Base-by-base conservation (phyloP, 2,888 invertebrate genomes). In the Troides oblongomaculatus region DNA sequence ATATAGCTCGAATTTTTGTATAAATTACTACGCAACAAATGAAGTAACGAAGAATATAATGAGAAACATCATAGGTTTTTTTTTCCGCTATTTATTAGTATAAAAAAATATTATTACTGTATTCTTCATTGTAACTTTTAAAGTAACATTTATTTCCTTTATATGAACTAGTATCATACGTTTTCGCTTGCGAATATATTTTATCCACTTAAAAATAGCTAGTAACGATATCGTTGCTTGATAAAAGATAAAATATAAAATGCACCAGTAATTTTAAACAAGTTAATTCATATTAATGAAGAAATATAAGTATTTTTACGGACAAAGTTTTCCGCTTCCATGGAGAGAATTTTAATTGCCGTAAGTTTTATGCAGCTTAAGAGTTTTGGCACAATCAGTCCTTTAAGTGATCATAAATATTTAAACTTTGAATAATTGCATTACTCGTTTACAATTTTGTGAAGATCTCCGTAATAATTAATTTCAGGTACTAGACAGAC, bases 291-390 rank as follows among this genome's bases (percentile, higher is more conserved):
- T 61, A 56, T 43, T 50, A 66, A 66, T 21, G 59, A 46, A n/a
- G 62, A 71, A 64, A 53, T 72, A 71, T 53, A 25, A 66, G 56
- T 69, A 57, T 68, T 50, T 69, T 67, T 67, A 69, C 66, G 21
- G 21, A 10, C 57, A 60, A 68, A 58, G 46, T 71, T 61, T 69
- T 68, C 53, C 71, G 71, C 71, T 21, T 62, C 67, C 56, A 66
- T 64, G 57, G 69, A 71, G 69, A 67, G 67, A 62, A 67, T 59
- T 56, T 50, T 65, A 65, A 72, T 62, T 61, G 62, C 62, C 65
- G 12, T 62, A 57, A 68, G 25, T 62, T 58, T 8, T 58, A 57
- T 46, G 21, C 68, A 46, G 25, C 30, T n/a, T 14, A 68, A 58
- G 46, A 62, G 57, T 63, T 62, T 62, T 57, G 43, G 68, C 58